A percentile compares a stretch with the other conserved stretches of the same genome.
Conservation (phyloP, 2,888 invertebrate species). For the Cephus nigrinus region DNA sequence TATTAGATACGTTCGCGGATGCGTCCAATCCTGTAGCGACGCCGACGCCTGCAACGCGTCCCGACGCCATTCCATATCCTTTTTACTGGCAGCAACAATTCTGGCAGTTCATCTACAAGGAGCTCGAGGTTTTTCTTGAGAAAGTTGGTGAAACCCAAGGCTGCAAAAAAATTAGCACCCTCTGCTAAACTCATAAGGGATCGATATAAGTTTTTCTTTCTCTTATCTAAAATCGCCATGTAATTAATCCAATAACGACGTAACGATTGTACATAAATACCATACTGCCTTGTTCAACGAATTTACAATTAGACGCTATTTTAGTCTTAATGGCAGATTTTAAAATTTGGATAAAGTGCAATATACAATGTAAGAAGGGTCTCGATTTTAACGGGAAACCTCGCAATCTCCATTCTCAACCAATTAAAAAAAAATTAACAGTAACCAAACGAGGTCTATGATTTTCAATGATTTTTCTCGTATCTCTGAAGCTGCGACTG, state of each 20-base stretch:
- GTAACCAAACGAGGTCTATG: not conserved
- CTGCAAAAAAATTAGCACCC: no score
- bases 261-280: conserved; percentile 6
- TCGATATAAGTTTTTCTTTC: not conserved
- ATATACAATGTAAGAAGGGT: not conserved
- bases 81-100: conserved; percentile 34
- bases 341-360: conserved; percentile 5
- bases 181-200: not conserved
- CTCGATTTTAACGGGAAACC: not conserved
- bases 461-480: not conserved
- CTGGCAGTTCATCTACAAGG: conserved; percentile 18
- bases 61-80: conserved; percentile 20
- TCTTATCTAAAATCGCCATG: not conserved
- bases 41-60: conserved; percentile 87
- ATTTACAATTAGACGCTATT: not conserved
- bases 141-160: no score
- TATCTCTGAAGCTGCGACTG: not conserved
- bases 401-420: not conserved
- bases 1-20: conserved; percentile 87
- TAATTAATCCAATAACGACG: not conserved
- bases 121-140: not conserved
- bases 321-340: not conserved
- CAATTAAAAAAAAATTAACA: not conserved
- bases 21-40: conserved; percentile 94
- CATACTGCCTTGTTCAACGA: conserved; percentile 11